phyloP scores from a whole-genome alignment of 2,797 vertebrate genomes.

The Peromyscus attwateri region DNA sequence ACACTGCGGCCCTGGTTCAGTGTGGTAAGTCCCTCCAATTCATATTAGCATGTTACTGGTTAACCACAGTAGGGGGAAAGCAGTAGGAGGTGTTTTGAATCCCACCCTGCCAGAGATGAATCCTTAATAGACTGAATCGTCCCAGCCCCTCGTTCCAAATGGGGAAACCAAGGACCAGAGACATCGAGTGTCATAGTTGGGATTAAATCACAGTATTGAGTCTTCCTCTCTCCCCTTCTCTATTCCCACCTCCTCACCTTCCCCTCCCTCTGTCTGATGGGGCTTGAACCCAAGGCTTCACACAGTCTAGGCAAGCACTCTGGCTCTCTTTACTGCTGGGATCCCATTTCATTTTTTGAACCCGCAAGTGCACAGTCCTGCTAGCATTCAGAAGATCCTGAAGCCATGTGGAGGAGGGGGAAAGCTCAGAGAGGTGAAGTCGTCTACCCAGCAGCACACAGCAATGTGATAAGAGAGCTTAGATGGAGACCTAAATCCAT shows the following conservation, averaged over 20 bases:
- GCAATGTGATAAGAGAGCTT: neutral
- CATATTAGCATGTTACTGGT: neutral
- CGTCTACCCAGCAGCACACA: neutral
- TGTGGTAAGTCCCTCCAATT: neutral
- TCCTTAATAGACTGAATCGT: neutral
- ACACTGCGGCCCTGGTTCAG: neutral
- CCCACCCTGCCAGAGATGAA: neutral
- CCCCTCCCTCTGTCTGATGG: no score
- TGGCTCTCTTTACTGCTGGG: no score
- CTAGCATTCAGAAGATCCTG: neutral
- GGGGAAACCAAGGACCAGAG: constrained; percentile 17
- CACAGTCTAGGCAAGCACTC: neutral
- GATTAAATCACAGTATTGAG: neutral
- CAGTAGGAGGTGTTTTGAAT: neutral
- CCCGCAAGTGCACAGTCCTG: neutral
- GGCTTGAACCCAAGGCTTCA: neutral
- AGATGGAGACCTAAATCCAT: neutral
- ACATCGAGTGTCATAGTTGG: neutral
- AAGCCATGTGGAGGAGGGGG: neutral
- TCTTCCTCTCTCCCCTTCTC: neutral
- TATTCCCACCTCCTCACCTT: neutral
- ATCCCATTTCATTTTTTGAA: neutral
- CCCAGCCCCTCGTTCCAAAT: neutral
- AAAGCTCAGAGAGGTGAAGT: constrained; percentile 23
- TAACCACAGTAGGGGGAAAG: neutral